phyloP scores from a whole-genome alignment of 2,797 vertebrate species.

The Galagoides demidoff region DNA sequence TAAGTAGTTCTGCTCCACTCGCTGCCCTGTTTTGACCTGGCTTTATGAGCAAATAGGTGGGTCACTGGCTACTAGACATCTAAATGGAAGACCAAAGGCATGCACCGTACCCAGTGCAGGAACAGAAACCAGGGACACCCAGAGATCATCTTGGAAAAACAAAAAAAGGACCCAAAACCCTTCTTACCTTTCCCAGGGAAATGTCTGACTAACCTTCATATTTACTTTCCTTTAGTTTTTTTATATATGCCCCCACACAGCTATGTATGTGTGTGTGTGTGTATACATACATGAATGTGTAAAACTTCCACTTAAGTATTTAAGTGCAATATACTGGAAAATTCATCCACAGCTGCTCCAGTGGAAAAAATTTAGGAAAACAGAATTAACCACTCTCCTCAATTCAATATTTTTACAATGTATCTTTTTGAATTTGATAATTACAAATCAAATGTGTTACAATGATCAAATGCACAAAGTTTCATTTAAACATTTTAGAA shows the following conservation, averaged over 20 bases:
- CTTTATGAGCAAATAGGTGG: background rate
- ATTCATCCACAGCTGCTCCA: constrained; percentile 37
- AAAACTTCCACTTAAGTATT: constrained; percentile 49
- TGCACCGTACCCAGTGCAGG: background rate
- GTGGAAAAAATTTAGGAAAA: constrained; percentile 49
- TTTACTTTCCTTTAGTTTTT: constrained; percentile 49
- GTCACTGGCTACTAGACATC: background rate
- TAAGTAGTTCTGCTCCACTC: background rate
- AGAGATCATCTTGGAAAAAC: background rate
- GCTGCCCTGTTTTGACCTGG: background rate
- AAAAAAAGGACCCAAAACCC: background rate
- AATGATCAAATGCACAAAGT: background rate
- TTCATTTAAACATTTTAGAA: constrained; percentile 50
- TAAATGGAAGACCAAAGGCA: background rate
- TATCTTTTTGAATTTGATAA: constrained; percentile 40
- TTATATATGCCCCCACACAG: background rate
- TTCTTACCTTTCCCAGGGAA: constrained; percentile 36
- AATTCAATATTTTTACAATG: constrained; percentile 26
- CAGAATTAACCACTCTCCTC: constrained; percentile 34
- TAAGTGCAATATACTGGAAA: constrained; percentile 16
- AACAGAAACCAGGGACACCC: background rate
- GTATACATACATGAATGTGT: background rate
- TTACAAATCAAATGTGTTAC: constrained; percentile 21
- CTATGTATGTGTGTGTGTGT: too few relatives aligned
- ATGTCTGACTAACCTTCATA: background rate